Evolutionary conservation across 2,113 vertebrate genomes (phyloP).

Genomic region (Datnioides undecimradiatus): DNA sequence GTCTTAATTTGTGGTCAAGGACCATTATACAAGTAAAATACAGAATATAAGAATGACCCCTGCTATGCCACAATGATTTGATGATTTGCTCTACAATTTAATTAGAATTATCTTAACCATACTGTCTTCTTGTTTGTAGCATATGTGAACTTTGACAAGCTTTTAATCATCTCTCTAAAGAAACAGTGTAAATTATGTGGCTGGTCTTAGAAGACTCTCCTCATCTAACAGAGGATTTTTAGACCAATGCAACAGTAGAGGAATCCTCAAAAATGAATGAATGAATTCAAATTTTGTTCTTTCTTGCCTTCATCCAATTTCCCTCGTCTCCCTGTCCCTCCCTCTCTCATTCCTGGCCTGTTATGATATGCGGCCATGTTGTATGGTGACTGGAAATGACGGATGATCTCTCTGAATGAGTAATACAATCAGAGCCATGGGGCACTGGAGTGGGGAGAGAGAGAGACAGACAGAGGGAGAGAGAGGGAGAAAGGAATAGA

Average conservation of each 20-base stretch:
- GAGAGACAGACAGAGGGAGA: conserved; percentile 25
- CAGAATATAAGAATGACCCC: neutral
- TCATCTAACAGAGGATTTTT: neutral
- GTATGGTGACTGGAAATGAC: conserved; percentile 71
- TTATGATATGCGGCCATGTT: conserved; percentile 64
- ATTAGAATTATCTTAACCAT: conserved; percentile 7
- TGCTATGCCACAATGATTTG: neutral
- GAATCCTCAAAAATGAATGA: conserved; percentile 23
- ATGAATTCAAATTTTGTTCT: conserved; percentile 14
- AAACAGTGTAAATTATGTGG: conserved; percentile 8
- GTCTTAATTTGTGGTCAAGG: neutral
- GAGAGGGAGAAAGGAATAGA: conserved; percentile 57
- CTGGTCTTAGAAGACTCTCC: neutral
- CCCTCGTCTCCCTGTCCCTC: conserved; percentile 20
- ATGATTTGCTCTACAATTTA: conserved; percentile 10
- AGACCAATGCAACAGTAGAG: neutral
- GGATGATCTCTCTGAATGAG: conserved; percentile 79
- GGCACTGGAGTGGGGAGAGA: conserved; percentile 42
- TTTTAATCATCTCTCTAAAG: conserved; percentile 10
- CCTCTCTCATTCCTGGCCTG: conserved; percentile 29
- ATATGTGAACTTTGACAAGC: neutral
- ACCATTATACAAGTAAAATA: conserved; percentile 9
- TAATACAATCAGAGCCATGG: conserved; percentile 78
- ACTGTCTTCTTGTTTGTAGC: too few species aligned
- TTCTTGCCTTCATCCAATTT: conserved; percentile 30